Percentiles rank a stretch among this genome's conserved stretches.
Conservation (phyloP, 2,888 invertebrate species). For the Noctua comes region DNA sequence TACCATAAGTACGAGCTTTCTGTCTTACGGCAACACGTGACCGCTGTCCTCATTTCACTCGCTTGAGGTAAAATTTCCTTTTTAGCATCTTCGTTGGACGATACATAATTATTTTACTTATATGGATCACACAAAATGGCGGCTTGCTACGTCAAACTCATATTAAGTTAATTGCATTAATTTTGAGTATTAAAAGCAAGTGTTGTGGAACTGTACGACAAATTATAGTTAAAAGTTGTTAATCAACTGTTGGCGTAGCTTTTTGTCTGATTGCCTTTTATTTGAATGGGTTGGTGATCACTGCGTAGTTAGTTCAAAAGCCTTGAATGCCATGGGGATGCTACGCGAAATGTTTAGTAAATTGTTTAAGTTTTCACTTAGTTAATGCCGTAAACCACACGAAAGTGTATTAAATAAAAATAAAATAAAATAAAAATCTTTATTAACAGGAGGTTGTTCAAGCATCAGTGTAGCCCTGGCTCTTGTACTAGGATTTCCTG, state of each 20-base stretch:
- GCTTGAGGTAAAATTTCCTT: too few species aligned
- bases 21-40: background rate
- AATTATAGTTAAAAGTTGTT: slow-evolving; percentile 57
- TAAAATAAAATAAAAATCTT: too few species aligned
- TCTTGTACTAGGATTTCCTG: too few species aligned
- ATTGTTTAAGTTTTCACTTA: background rate
- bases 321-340: slow-evolving; percentile 17
- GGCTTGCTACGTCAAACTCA: slow-evolving; percentile 58
- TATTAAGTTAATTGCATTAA: slow-evolving; percentile 72
- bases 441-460: too few species aligned
- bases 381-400: background rate
- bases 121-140: slow-evolving; percentile 42
- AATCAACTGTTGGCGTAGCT: slow-evolving; percentile 47
- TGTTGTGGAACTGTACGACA: slow-evolving; percentile 45
- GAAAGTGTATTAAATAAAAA: background rate
- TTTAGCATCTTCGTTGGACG: background rate
- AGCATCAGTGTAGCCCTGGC: too few species aligned
- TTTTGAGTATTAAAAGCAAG: slow-evolving; percentile 68
- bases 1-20: background rate
- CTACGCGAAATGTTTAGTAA: slow-evolving; percentile 3
- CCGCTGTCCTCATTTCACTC: background rate
- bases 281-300: slow-evolving; percentile 33
- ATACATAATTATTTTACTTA: background rate
- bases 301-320: slow-evolving; percentile 16
- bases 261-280: slow-evolving; percentile 53